Percentiles rank a stretch among this genome's conserved stretches.
phyloP scores from a whole-genome alignment of 2,797 vertebrate genomes.

The Arvicola amphibius region DNA sequence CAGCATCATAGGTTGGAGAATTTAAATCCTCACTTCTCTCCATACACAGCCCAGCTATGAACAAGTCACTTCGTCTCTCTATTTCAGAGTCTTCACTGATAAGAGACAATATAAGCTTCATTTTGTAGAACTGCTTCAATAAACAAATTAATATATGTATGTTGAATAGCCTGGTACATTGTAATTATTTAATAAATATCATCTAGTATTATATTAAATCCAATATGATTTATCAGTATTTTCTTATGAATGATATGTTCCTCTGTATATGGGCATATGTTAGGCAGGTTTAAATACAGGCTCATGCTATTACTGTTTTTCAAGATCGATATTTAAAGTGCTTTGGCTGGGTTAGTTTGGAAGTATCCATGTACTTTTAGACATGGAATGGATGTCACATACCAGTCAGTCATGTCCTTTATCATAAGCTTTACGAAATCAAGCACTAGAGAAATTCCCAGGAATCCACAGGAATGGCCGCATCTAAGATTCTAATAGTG shows the following conservation, averaged over 20 bases:
- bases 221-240: background rate
- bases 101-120: background rate
- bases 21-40: background rate
- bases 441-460: too few relatives aligned
- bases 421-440: background rate
- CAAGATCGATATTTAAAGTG: background rate
- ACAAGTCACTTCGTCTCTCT: background rate
- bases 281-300: background rate
- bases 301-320: background rate
- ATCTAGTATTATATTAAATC: background rate
- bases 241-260: background rate
- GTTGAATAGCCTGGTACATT: background rate
- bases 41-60: background rate
- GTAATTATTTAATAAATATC: conserved; percentile 12
- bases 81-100: conserved; percentile 7
- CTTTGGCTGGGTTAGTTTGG: background rate
- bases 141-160: background rate
- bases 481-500: too few relatives aligned
- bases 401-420: background rate
- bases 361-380: background rate
- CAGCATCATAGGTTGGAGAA: background rate
- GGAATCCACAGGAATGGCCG: too few relatives aligned
- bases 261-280: background rate
- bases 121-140: background rate
- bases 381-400: background rate